Percentiles rank a stretch among this genome's conserved stretches.
phyloP scores from a whole-genome alignment of 2,888 invertebrate genomes.

The Patella pellucida region DNA sequence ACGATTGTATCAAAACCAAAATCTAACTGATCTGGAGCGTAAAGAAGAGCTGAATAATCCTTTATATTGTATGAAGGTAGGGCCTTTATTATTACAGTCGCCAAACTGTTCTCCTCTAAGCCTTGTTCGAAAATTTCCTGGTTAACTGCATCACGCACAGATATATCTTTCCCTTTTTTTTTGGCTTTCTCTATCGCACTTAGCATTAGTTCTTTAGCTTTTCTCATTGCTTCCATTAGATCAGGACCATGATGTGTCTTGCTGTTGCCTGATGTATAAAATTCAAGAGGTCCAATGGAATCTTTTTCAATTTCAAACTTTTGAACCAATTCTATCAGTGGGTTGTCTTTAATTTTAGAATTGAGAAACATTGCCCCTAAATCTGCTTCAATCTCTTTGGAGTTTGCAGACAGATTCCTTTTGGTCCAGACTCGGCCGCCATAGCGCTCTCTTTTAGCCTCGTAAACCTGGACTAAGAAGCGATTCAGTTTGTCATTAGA shows the following conservation, averaged over 20 bases:
- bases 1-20: slow-evolving; percentile 55
- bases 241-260: slow-evolving; percentile 6
- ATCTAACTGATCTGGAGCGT: slow-evolving; percentile 44
- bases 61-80: slow-evolving; percentile 32
- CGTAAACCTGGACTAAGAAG: slow-evolving; percentile 50
- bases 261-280: neutral
- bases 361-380: slow-evolving; percentile 42
- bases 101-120: neutral
- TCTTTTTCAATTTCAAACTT: neutral
- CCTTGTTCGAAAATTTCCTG: slow-evolving; percentile 30
- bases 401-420: slow-evolving; percentile 23
- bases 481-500: slow-evolving; percentile 38
- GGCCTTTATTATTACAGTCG: slow-evolving; percentile 26
- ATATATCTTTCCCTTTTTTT: slow-evolving; percentile 37
- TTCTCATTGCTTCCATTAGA: slow-evolving; percentile 1
- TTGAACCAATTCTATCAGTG: neutral
- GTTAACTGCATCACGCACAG: slow-evolving; percentile 42
- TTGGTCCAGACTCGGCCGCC: slow-evolving; percentile 61
- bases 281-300: neutral
- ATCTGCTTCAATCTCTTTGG: slow-evolving; percentile 43
- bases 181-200: slow-evolving; percentile 40
- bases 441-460: slow-evolving; percentile 54
- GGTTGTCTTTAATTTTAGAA: slow-evolving; percentile 25
- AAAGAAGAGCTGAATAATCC: slow-evolving; percentile 47
- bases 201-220: neutral